Base-by-base conservation (phyloP, 1,140 invertebrate species). In the Lordiphosa collinella region DNA sequence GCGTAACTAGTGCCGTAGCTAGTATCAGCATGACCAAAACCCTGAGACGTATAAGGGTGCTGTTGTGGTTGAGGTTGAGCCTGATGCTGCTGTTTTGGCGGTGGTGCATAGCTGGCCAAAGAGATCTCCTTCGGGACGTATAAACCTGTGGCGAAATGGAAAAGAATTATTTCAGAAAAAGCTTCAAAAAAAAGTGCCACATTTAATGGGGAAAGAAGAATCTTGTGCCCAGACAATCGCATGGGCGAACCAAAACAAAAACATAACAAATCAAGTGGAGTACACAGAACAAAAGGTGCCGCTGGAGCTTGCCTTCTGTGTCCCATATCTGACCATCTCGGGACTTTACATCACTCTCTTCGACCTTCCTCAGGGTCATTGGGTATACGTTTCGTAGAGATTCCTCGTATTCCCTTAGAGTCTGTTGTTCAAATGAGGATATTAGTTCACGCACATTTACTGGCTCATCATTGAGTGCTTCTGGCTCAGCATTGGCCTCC, bases 371-470 rank as follows among this genome's bases (percentile, higher is more conserved):
- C 9, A 25, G 5, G 5, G 12, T 9, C 13, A 4, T 9, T 2
- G 1, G 18, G 2, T 25, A 9, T 49, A 11, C 12, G 18, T 9
- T 8, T 11, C 16, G 35, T 8, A 32, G 18, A 13, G 13, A 18
- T 22, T 41, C 41, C 9, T 53, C 52, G 0, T 40, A 22, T 14
- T 80, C 50, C 12, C 11, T 29, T 12, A 59, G 8, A 4, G 47
- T 56, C 7, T 87, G 80, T 37, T 84, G 50, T 16, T 88, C 86
- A 63, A 93, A 94, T 50, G 91, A 92, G 48, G 91, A 89, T 40
- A 94, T 93, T 11, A 94, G 63, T 14, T 91, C 91, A 65, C 91
- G 93, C 0, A 94, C 92, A 5, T 93, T 93, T 3, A 93, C 80
- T 49, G 91, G 91, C 5, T 91, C 90, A 34, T 91, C 90, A 34